Conservation (phyloP, 2,888 invertebrate species). For the Lycophotia porphyrea region DNA sequence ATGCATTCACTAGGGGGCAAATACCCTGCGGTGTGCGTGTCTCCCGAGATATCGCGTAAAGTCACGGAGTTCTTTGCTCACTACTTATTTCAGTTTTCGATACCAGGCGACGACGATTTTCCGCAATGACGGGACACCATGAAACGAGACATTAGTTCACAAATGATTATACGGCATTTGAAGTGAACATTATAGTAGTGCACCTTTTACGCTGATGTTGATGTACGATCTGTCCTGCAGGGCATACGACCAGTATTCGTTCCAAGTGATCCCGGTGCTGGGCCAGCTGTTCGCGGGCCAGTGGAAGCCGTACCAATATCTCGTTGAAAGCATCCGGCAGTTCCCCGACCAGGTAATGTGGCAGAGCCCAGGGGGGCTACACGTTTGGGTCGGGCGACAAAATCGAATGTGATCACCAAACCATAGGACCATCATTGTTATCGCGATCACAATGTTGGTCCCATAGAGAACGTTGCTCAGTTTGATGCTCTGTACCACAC, state of each 20-base stretch:
- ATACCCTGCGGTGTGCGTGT: not conserved
- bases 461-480: not conserved
- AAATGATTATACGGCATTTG: not conserved
- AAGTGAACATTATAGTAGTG: not conserved
- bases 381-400: not conserved
- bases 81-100: not conserved
- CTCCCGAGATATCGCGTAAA: not conserved
- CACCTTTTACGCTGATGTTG: not conserved
- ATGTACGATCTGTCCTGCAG: constrained; percentile 90
- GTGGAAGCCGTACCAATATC: constrained; percentile 99
- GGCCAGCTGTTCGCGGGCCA: constrained; percentile 98
- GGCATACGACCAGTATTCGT: constrained; percentile 98
- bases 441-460: not conserved
- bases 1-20: not conserved
- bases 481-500: not conserved
- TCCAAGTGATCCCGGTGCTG: constrained; percentile 98
- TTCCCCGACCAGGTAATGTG: constrained; percentile 97
- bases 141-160: not conserved
- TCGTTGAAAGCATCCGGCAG: constrained; percentile 99
- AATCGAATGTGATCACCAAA: not conserved
- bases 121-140: not conserved
- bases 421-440: not conserved
- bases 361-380: not conserved
- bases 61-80: not conserved
- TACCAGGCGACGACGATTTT: not conserved